Conservation (phyloP, 2,797 vertebrate genomes). For the Dallia pectoralis region DNA sequence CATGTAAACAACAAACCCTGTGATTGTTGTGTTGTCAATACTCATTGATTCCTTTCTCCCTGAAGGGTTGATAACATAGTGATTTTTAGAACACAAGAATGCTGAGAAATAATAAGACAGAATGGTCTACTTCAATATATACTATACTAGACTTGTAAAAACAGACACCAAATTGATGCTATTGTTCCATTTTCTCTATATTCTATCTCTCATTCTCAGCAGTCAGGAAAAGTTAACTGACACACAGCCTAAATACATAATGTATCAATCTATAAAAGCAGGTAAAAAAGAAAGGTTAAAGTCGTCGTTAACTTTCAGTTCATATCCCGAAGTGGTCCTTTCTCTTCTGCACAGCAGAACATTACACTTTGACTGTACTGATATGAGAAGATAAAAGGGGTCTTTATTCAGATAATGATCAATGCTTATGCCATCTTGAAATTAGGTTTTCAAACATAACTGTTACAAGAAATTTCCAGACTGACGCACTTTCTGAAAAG, state of each 20-base stretch:
- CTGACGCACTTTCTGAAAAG: not conserved
- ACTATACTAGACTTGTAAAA: constrained; percentile 16
- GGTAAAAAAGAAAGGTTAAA: not conserved
- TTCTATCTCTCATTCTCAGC: not conserved
- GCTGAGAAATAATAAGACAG: constrained; percentile 3
- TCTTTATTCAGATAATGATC: constrained; percentile 16
- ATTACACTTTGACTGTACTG: constrained; percentile 1
- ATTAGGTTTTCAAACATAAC: constrained; percentile 22
- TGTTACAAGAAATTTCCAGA: constrained; percentile 4
- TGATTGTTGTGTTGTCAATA: not conserved
- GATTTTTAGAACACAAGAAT: constrained; percentile 7
- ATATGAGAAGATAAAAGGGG: constrained; percentile 7
- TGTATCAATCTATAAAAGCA: not conserved
- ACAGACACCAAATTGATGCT: constrained; percentile 2
- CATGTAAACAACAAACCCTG: not conserved
- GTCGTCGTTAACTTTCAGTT: not conserved
- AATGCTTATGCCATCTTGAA: constrained; percentile 20
- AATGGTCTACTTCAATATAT: not conserved
- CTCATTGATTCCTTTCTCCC: not conserved
- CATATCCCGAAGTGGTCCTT: not conserved
- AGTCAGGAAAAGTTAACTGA: not conserved
- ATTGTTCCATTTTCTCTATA: constrained; percentile 13
- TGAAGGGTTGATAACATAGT: not conserved
- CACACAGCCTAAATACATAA: no score
- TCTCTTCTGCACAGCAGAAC: not conserved